Evolutionary conservation across 2,113 vertebrate species (phyloP).

Genomic region (Nettapus auritus): DNA sequence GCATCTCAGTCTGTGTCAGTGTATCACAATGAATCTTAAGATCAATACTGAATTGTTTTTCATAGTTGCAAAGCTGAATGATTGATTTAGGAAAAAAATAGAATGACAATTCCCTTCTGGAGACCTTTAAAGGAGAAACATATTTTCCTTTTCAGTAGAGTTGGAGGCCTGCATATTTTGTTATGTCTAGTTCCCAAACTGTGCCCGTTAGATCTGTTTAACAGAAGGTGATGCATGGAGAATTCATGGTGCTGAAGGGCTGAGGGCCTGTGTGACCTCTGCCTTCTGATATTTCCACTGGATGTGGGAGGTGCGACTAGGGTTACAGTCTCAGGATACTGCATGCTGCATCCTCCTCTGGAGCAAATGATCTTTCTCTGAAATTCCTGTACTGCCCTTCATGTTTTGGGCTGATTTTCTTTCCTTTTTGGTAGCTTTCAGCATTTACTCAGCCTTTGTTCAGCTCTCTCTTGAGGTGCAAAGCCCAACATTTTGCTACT

Average conservation of each 20-base stretch:
- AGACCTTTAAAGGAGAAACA: background rate
- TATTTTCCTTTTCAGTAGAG: background rate
- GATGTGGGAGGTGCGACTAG: background rate
- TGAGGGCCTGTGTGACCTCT: background rate
- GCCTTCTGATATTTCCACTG: background rate
- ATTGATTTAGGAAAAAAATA: background rate
- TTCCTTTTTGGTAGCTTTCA: background rate
- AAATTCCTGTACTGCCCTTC: background rate
- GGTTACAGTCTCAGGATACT: background rate
- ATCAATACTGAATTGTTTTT: background rate
- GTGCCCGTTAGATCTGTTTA: background rate
- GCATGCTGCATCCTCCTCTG: background rate
- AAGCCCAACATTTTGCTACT: background rate
- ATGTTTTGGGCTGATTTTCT: background rate
- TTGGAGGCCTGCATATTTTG: background rate
- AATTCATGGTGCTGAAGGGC: rapidly evolving
- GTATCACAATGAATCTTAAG: background rate
- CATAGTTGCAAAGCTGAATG: background rate
- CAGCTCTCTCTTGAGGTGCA: background rate
- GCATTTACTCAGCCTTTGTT: background rate
- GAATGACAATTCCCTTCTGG: background rate
- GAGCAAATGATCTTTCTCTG: background rate
- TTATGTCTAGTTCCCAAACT: background rate
- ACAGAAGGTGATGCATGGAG: background rate
- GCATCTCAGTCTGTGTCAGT: background rate